Evolutionary conservation across 2,113 vertebrate species (phyloP), one percentile per base, ranked within the genome.

Genomic region (Pavo muticus): DNA sequence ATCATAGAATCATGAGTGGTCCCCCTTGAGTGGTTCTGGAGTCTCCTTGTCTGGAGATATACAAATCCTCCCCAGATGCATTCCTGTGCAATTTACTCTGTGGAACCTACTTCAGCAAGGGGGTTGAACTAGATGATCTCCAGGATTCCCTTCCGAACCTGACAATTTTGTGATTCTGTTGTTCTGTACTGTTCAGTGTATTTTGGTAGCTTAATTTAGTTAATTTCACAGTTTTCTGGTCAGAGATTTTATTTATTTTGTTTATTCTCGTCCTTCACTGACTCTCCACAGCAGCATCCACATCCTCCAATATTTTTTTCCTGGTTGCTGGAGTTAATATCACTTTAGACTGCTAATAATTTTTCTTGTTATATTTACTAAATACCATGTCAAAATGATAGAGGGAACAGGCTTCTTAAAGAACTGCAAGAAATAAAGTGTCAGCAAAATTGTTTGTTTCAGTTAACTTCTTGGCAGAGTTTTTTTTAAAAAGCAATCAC

Each of bases 401-500:
- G 48, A 75, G 65, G 60, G 16, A 72, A 29, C 10, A 77, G 1
- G 9, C 6, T 90, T 47, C 52, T 76, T 80, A 70, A 79, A 84
- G 52, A 64, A 54, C 3, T 74, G 4, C 2, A 85, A 65, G 14
- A 86, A 84, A 95, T 76, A 87, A 72, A 89, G 35, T 48, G 82
- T 6, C 5, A 69, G 24, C 6, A 54, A 82, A 91, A 29, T 72
- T 77, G 2, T 39, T 94, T 91, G 32, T 19, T 91, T 87, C 87
- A 73, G 29, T 86, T 90, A 63, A 94, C 39, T 35, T 77, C 30
- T 14, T 63, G 70, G 7, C 37, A 74, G 14, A 54, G 13, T 7
- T 88, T 88, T 85, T 27, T 12, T 48, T 48, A 48, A 75, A 96
- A 93, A 92, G 84, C 76, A 96, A 94, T 72, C 45, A 67, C 3